A percentile compares a stretch with the other conserved stretches of the same genome.
These are phyloP conservation scores for Himalopsyche phryganea DNA, from an alignment of 1,140 invertebrate species.

Conservation along the genomic window DNA sequence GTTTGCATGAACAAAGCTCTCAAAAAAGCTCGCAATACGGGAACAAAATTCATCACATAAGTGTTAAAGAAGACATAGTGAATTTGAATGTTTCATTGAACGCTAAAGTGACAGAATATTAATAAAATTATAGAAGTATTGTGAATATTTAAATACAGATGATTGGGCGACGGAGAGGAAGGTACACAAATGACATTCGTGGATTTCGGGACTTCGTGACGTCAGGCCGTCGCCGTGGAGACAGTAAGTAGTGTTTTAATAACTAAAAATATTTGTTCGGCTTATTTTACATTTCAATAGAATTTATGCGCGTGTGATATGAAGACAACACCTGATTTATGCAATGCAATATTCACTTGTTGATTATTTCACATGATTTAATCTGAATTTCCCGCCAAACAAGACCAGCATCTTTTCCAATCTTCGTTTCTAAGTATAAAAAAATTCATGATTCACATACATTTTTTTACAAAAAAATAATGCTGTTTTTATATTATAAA, in stretches of 20 bases:
- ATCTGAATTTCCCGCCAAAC: not conserved
- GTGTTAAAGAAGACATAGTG: too few relatives aligned
- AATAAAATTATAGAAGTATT: too few relatives aligned
- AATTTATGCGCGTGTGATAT: too few relatives aligned
- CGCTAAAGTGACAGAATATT: too few relatives aligned
- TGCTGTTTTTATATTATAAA: too few relatives aligned
- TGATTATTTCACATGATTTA: not conserved
- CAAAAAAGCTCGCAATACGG: too few relatives aligned
- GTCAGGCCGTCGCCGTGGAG: slow-evolving; percentile 49
- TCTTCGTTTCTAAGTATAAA: not conserved
- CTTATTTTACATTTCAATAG: not conserved
- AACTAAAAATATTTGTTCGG: not conserved
- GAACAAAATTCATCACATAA: too few relatives aligned
- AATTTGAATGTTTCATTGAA: not conserved
- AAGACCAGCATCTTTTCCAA: not conserved
- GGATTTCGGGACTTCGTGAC: slow-evolving; percentile 47
- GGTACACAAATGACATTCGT: slow-evolving; percentile 50
- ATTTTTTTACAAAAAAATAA: too few relatives aligned
- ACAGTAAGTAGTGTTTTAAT: slow-evolving; percentile 41
- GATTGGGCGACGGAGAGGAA: slow-evolving; percentile 51
- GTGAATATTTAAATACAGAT: slow-evolving; percentile 34
- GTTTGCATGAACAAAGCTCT: too few relatives aligned
- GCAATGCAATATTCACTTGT: not conserved
- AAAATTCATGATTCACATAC: too few relatives aligned
- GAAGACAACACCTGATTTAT: not conserved